Base-by-base conservation (phyloP, 1,140 invertebrate species). In the Saccostrea glomerata region DNA sequence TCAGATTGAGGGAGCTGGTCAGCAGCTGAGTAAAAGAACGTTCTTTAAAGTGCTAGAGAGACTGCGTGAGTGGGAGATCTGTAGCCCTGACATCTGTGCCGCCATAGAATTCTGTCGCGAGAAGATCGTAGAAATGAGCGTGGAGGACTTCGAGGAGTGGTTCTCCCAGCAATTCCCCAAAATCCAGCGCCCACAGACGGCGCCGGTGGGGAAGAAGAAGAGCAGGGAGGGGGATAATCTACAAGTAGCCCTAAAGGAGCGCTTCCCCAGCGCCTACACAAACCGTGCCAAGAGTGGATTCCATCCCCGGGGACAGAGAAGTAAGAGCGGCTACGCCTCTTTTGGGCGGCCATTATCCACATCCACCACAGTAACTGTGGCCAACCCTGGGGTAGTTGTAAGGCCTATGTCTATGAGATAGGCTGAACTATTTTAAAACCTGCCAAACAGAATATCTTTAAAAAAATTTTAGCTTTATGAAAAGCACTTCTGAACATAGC, bases 61-160 rank as follows among this genome's bases (percentile, higher is more conserved):
- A 7, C 89, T 95, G 0, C 88, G 93, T 17, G 91, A 92, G 36
- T 95, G 95, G 95, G 94, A 95, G 87, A 94, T 95, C 56, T 94
- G 94, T 84, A 92, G 91, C 70, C 95, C 95, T 2, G 94, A 95
- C 82, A 92, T 95, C 25, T 92, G 92, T 63, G 94, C 94, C 9
- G 94, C 95, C 11, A 92, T 95, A 25, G 95, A 95, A 89, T 95
- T 95, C 89, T 95, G 94, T 88, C 91, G 95, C 13, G 93, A 92
- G 82, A 92, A 92, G 86, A 94, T 95, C 25, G 92, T 95, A 0
- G 94, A 95, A 63, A 95, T 95, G 92, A 91, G 92, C 5, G 88
- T 94, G 12, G 94, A 95, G 55, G 94, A 95, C 55, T 95, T 93
- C 89, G 94, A 95, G 87, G 92, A 92, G 23, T 95, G 94, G 94